Percentiles rank a stretch among this genome's conserved stretches.
phyloP scores from a whole-genome alignment of 2,888 invertebrate species.

The Rapana venosa region DNA sequence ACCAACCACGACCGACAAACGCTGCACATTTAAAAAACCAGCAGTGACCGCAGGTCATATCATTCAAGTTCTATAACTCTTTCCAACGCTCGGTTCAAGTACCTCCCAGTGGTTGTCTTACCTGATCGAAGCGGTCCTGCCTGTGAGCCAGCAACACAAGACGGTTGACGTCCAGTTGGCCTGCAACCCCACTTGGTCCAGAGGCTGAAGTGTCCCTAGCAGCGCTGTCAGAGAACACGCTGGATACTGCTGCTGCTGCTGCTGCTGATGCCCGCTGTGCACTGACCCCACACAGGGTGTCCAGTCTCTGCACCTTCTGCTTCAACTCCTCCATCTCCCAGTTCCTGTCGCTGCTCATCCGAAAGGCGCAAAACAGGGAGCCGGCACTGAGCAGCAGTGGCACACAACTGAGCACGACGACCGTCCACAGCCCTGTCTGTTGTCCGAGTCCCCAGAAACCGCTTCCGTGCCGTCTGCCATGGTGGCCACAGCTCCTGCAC shows the following conservation, averaged over 20 bases:
- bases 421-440: not conserved
- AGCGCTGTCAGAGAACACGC: no score
- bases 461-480: not conserved
- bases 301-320: not conserved
- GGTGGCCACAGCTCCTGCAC: not conserved
- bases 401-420: not conserved
- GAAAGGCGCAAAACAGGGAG: not conserved
- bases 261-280: not conserved
- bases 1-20: no score
- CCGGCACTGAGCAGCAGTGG: not conserved
- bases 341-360: not conserved
- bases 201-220: no score
- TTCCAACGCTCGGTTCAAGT: not conserved
- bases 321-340: not conserved
- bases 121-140: not conserved
- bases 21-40: no score
- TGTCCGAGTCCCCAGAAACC: not conserved
- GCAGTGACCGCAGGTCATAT: no score
- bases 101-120: not conserved
- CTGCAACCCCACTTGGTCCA: no score
- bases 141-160: not conserved
- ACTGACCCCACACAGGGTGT: not conserved
- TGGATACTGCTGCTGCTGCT: not conserved
- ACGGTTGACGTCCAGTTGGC: not conserved
- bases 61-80: conserved; percentile 4